phyloP scores from a whole-genome alignment of 2,113 vertebrate genomes.

The human (Homo sapiens) region DNA sequence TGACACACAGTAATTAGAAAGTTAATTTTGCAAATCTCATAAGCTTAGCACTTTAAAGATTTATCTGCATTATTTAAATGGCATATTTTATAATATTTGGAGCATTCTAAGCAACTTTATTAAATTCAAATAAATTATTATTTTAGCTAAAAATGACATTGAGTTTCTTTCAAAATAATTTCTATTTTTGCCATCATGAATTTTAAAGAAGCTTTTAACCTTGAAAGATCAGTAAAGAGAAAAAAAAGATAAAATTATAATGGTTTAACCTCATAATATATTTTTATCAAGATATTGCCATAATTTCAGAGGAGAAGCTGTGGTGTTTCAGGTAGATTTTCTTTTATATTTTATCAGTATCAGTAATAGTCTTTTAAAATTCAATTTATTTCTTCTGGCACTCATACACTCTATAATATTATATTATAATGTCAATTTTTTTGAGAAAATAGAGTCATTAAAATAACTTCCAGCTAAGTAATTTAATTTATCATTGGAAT shows the following conservation, averaged over 20 bases:
- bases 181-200: constrained; percentile 11
- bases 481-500: background rate
- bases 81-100: constrained; percentile 69
- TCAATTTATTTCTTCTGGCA: background rate
- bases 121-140: constrained; percentile 72
- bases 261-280: background rate
- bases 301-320: background rate
- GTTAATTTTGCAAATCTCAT: constrained; percentile 84
- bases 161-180: background rate
- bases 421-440: background rate
- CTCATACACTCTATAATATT: background rate
- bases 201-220: constrained; percentile 33
- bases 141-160: constrained; percentile 49
- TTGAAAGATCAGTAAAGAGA: background rate
- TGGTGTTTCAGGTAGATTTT: background rate
- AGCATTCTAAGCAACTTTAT: constrained; percentile 76
- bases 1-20: constrained; percentile 79
- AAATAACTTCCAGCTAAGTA: background rate
- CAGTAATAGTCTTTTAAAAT: background rate
- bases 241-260: background rate
- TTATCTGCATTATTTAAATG: constrained; percentile 79
- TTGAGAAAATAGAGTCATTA: background rate
- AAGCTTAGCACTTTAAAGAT: constrained; percentile 79
- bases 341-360: background rate
- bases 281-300: background rate